Evolutionary conservation across 2,888 invertebrate species (phyloP), one percentile per base, ranked within the genome.

Genomic region (Trissoscelio sp.): DNA sequence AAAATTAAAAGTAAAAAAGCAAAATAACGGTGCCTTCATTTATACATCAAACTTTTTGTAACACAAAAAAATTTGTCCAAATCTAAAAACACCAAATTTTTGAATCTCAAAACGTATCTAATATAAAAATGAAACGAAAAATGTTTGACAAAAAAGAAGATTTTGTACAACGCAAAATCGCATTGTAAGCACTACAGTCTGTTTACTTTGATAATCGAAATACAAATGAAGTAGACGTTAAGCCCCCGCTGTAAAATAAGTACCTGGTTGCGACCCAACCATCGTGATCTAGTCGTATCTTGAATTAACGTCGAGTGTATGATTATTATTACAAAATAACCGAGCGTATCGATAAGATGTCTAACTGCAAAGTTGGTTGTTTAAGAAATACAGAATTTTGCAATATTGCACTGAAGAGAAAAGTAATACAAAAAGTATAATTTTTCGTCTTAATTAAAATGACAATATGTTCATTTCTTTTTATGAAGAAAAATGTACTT

Each of bases 201-300:
- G 53, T 69, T 48, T 77, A 81, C 80, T 79, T 60, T 64, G 62
- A 79, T 84, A 60, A 58, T 31, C 2, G 31, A 58, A 46, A 37
- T 12, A 22, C 31, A 67, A 44, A 55, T 42, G 18, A 74, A 60
- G 14, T 72, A 86, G 85, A 72, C 73, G 79, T 84, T 86, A 88
- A 87, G 86, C 5, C 12, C 85, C 84, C 84, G 85, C 85, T 88
- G 89, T 88, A 87, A 88, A 87, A 87, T 89, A 88, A 89, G 87
- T 87, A 87, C 88, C 87, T 88, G 88, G 86, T 88, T 86, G 87
- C 85, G 84, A 84, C 85, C 87, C 89, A 88, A 88, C 87, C 88
- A 88, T 88, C 89, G 88, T 89, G 87, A 89, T 90, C 90, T 90
- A 90, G 90, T 90, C 90, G 88, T 88, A 87, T 88, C 85, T 88